These are phyloP conservation scores for Rhadina sibilatrix DNA, from an alignment of 2,113 vertebrate species.

Conservation along the genomic window DNA sequence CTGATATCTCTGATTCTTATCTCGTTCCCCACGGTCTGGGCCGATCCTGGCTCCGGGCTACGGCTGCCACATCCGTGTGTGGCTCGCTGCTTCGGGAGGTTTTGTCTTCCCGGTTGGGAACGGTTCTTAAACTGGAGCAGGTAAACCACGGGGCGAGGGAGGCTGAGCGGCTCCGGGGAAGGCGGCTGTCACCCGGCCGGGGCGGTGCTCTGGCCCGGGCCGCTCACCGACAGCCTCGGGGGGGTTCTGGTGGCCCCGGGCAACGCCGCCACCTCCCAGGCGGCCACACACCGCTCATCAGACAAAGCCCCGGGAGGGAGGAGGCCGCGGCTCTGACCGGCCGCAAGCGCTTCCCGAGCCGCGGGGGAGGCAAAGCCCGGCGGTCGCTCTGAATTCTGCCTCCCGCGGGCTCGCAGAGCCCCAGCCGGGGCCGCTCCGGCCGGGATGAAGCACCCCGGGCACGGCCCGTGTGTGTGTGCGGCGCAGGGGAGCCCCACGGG, in stretches of 20 bases:
- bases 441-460: fast-evolving
- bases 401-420: no score
- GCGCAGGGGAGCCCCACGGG: no score
- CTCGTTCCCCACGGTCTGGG: not conserved
- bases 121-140: fast-evolving
- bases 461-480: not conserved
- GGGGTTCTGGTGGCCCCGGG: not conserved
- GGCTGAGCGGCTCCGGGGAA: not conserved
- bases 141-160: fast-evolving
- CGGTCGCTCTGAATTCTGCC: fast-evolving
- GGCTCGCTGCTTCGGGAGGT: not conserved
- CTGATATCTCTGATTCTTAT: not conserved
- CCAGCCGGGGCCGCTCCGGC: not conserved
- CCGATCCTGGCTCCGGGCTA: not conserved
- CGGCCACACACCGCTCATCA: fast-evolving
- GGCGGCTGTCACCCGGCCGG: not conserved
- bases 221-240: fast-evolving
- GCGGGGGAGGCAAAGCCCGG: not conserved
- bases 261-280: not conserved
- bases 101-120: not conserved
- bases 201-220: not conserved
- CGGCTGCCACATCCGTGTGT: fast-evolving
- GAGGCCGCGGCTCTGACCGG: no score
- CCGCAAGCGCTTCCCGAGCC: fast-evolving
- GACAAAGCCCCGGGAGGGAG: not conserved